Base-by-base conservation (phyloP, 1,140 invertebrate genomes). In the Parapsyche elsis region DNA sequence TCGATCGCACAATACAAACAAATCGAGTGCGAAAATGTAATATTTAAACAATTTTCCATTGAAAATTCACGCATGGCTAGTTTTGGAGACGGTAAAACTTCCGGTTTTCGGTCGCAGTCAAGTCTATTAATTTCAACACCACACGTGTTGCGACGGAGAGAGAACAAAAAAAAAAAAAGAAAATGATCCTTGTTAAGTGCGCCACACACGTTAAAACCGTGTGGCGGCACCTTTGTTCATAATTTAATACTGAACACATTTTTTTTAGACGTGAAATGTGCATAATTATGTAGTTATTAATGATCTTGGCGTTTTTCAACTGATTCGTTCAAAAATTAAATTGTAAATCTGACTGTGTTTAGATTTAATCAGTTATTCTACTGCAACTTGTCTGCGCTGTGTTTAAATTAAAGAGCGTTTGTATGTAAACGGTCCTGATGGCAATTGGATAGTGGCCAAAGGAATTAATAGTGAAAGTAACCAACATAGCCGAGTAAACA, bases 401-500 rank as follows among this genome's bases (percentile, higher is more conserved):
- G 53, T 57, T 12, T 57, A 57, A 57, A 61, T 61, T 19, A 61
- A 5, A 9, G 57, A 9, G 16, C 57, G 57, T 19, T 19, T 19
- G 57, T 21, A 21, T 19, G 57, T 21, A 21, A 9, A 21, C 9
- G 49, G 12, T 53, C 57, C 1, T 21, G 16, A 21, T 21, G 1
- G 57, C 57, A 61, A 61, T 61, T 21, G n/a, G 57, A 61, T 61
- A 19, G 57, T 61, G 57, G 30, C 30, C 30, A 38, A 38, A 38
- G 10, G 49, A 53, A 14, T 53, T 14, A 53, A 53, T 53, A 14
- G 49, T 16, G 49, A 16, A 53, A 53, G 10, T 12, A 53, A 12
- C 16, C 49, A 53, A 53, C 16, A 53, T 53, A 5, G 49, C 49
- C 49, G 49, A 53, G 16, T 53, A 53, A 53, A 53, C 49, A 53